These are phyloP conservation scores for Drosophila rufa DNA, from an alignment of 1,140 invertebrate genomes.

Conservation along the genomic window DNA sequence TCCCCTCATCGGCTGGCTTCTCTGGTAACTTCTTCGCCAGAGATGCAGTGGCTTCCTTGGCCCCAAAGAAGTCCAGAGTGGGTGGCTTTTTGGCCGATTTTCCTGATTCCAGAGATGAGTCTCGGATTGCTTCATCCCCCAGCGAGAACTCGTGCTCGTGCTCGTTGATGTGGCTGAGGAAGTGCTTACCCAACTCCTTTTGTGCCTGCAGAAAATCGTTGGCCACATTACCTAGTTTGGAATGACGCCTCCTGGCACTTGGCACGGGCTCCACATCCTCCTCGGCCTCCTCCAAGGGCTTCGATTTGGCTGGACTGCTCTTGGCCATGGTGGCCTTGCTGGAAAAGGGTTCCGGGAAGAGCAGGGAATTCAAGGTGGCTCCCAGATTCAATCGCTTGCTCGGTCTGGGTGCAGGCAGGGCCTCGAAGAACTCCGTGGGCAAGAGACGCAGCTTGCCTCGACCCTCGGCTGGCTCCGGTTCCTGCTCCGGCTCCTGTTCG, in stretches of 20 bases:
- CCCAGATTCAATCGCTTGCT: slow-evolving; percentile 56
- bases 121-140: slow-evolving; percentile 24
- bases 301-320: neutral
- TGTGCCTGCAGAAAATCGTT: slow-evolving; percentile 71
- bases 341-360: slow-evolving; percentile 76
- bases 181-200: slow-evolving; percentile 66
- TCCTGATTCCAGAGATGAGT: slow-evolving; percentile 15
- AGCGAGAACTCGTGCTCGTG: slow-evolving; percentile 56
- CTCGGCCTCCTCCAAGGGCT: slow-evolving; percentile 20
- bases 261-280: slow-evolving; percentile 51
- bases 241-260: slow-evolving; percentile 32
- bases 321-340: slow-evolving; percentile 54
- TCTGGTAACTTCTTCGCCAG: slow-evolving; percentile 24
- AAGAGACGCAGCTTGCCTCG: slow-evolving; percentile 43
- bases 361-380: slow-evolving; percentile 66
- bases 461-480: slow-evolving; percentile 29
- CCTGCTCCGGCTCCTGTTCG: slow-evolving; percentile 47
- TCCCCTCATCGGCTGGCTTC: slow-evolving; percentile 34
- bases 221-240: slow-evolving; percentile 44
- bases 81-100: neutral
- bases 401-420: slow-evolving; percentile 49
- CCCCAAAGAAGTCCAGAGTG: slow-evolving; percentile 44
- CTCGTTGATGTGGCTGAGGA: slow-evolving; percentile 66
- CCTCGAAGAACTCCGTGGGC: slow-evolving; percentile 78
- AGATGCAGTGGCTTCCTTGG: neutral